Conservation (phyloP, 2,797 vertebrate genomes). For the Babyrousa celebensis region DNA sequence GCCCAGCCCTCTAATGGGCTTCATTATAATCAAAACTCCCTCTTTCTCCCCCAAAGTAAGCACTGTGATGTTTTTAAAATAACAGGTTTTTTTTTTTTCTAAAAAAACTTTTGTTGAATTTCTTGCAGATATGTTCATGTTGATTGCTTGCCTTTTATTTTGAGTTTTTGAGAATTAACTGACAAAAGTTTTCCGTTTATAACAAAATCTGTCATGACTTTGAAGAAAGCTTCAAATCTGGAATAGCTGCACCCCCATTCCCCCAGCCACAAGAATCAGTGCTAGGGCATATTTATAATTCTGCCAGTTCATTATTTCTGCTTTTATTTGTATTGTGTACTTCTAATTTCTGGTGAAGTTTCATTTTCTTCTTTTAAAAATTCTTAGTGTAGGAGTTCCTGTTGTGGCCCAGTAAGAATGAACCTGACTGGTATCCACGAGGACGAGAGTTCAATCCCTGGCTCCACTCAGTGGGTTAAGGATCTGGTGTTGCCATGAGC, state of each 20-base stretch:
- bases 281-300: neutral
- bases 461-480: too few relatives aligned
- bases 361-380: neutral
- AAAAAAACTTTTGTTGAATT: neutral
- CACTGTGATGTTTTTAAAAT: neutral
- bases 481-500: too few relatives aligned
- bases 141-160: neutral
- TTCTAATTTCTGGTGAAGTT: neutral
- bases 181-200: neutral
- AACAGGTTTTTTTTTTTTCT: neutral
- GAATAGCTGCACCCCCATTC: too few relatives aligned
- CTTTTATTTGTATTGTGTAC: neutral
- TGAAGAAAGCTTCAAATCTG: neutral
- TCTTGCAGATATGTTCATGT: neutral
- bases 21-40: fast-evolving
- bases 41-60: too few relatives aligned
- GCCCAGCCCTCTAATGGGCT: fast-evolving
- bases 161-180: conserved; percentile 17
- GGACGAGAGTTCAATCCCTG: too few relatives aligned
- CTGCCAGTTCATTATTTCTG: neutral
- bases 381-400: neutral
- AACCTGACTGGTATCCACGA: too few relatives aligned
- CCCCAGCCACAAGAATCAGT: neutral
- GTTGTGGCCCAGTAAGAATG: too few relatives aligned
- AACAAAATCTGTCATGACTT: neutral